phyloP scores from a whole-genome alignment of 2,113 vertebrate species.

The Festucalex cinctus region DNA sequence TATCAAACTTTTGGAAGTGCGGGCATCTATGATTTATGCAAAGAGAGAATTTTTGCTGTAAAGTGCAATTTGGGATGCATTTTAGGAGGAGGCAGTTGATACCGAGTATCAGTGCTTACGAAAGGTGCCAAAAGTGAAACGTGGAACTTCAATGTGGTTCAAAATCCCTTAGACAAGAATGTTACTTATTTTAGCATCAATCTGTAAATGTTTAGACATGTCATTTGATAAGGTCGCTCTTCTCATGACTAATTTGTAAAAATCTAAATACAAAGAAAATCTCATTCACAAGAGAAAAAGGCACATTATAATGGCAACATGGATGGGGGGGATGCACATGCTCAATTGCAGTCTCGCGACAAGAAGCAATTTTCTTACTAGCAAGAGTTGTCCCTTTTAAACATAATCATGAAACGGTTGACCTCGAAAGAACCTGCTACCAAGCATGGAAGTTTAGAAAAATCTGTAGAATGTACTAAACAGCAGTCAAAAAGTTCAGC shows the following conservation, averaged over 20 bases:
- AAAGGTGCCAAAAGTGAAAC: not conserved
- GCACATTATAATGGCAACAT: constrained; percentile 35
- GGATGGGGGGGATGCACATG: not conserved
- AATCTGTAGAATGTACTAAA: not conserved
- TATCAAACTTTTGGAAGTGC: constrained; percentile 13
- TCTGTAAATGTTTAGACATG: not conserved
- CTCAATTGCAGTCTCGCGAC: not conserved
- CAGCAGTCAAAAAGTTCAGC: not conserved
- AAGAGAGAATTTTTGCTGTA: not conserved
- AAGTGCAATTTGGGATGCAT: not conserved
- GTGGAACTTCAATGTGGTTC: not conserved
- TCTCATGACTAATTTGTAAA: not conserved
- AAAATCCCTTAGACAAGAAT: not conserved
- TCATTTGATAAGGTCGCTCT: not conserved
- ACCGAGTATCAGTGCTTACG: not conserved
- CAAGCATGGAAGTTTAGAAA: not conserved
- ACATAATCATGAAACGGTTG: not conserved
- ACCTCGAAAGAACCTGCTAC: not conserved
- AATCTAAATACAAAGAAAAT: constrained; percentile 13
- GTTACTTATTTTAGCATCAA: not conserved
- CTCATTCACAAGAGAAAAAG: constrained; percentile 28
- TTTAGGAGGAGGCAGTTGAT: constrained; percentile 3
- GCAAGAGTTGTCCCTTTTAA: not conserved
- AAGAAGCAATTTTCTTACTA: not conserved
- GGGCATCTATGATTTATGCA: not conserved